Percentiles rank a stretch among this genome's conserved stretches.
Conservation (phyloP, 1,140 invertebrate genomes). For the Tetraneura akinire region DNA sequence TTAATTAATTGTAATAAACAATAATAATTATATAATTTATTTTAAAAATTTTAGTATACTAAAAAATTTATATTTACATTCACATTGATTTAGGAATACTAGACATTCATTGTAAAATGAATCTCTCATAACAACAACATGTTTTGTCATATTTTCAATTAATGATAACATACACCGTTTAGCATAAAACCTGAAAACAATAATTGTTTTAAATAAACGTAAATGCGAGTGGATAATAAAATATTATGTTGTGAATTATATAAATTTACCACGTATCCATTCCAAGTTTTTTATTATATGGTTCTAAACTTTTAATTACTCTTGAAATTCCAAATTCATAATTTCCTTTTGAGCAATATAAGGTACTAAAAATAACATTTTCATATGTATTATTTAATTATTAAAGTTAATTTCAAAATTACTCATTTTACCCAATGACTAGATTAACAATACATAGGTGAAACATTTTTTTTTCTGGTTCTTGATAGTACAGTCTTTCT, state of each 20-base stretch:
- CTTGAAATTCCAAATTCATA: conserved; percentile 99
- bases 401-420: not conserved
- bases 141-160: conserved; percentile 89
- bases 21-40: not conserved
- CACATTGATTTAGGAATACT: conserved; percentile 89
- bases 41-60: conserved; percentile 53
- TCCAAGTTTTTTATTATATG: conserved; percentile 92
- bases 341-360: conserved; percentile 98
- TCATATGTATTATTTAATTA: not conserved
- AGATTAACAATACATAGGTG: conserved; percentile 99
- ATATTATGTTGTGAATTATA: not conserved
- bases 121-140: conserved; percentile 87
- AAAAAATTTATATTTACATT: too few species aligned
- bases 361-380: conserved; percentile 64
- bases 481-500: conserved; percentile 87
- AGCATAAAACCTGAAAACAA: conserved; percentile 74
- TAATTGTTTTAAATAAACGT: not conserved
- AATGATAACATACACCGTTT: conserved; percentile 93
- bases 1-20: not conserved
- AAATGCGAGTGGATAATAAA: too few species aligned
- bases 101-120: conserved; percentile 87
- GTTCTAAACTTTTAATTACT: conserved; percentile 95
- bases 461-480: conserved; percentile 92
- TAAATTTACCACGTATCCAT: conserved; percentile 85
- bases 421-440: conserved; percentile 78